phyloP scores from a whole-genome alignment of 2,797 vertebrate species.

The Poeciliopsis infans region DNA sequence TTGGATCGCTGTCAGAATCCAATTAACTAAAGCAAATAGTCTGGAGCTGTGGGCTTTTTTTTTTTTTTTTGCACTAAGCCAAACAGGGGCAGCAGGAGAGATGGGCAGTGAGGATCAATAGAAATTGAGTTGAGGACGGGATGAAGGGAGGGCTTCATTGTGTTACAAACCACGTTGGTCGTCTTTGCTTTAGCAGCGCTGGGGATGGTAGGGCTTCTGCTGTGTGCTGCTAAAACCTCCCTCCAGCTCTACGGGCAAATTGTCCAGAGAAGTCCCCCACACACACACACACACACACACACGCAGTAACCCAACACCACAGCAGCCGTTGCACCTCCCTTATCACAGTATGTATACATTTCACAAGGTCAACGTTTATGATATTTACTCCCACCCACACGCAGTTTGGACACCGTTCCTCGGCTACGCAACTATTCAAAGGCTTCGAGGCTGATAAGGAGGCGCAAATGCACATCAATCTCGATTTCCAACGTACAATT shows the following conservation, averaged over 20 bases:
- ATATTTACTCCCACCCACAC: slow-evolving; percentile 58
- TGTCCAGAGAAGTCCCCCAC: slow-evolving; percentile 59
- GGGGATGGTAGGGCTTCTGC: slow-evolving; percentile 56
- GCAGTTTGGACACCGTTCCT: slow-evolving; percentile 38
- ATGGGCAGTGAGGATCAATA: slow-evolving; percentile 76
- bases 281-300: not conserved
- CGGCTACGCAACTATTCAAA: slow-evolving; percentile 49
- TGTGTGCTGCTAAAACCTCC: slow-evolving; percentile 74
- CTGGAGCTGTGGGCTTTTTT: slow-evolving; percentile 47
- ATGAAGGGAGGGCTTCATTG: slow-evolving; percentile 70
- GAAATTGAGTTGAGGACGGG: slow-evolving; percentile 74
- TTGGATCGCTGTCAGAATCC: slow-evolving; percentile 73
- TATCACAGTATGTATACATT: slow-evolving; percentile 72
- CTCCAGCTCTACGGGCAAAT: slow-evolving; percentile 71
- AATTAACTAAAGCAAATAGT: slow-evolving; percentile 76
- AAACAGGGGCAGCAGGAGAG: slow-evolving; percentile 62
- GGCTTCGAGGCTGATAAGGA: slow-evolving; percentile 28
- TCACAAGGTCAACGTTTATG: slow-evolving; percentile 75
- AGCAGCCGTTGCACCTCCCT: slow-evolving; percentile 67
- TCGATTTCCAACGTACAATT: not conserved
- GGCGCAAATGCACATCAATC: slow-evolving; percentile 15
- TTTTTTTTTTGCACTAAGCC: slow-evolving; percentile 56
- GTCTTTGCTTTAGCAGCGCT: slow-evolving; percentile 69
- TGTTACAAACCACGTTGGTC: slow-evolving; percentile 73
- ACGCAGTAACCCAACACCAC: slow-evolving; percentile 61